Base-by-base conservation (phyloP, 1,140 invertebrate species). In the Psilanteris sp. region DNA sequence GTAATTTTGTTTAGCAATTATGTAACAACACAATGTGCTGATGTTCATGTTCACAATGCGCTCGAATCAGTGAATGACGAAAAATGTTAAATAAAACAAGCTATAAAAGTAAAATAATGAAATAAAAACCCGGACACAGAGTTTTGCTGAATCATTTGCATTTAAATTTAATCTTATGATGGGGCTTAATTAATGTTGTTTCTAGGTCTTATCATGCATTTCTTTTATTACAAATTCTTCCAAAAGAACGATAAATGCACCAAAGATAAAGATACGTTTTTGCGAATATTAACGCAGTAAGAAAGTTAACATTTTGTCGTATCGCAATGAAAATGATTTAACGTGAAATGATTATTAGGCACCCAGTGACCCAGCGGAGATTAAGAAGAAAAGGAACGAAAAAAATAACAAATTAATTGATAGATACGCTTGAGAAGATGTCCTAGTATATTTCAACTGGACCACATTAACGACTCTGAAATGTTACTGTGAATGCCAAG, bases 401-500 rank as follows among this genome's bases (percentile, higher is more conserved):
- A 52, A 36, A 14, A 8, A 14, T 3, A 37, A 26, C 22, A 7
- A 52, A 37, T 54, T 16, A 54, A 39, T 39, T 27, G 13, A 54
- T n/a, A n/a, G n/a, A n/a, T n/a, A n/a, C n/a, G n/a, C n/a, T n/a
- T n/a, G n/a, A n/a, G n/a, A n/a, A n/a, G n/a, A n/a, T n/a, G n/a
- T n/a, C n/a, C n/a, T n/a, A n/a, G n/a, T n/a, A n/a, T n/a, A n/a
- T n/a, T n/a, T n/a, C n/a, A n/a, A n/a, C n/a, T n/a, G n/a, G n/a
- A n/a, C n/a, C n/a, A n/a, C n/a, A n/a, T n/a, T n/a, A n/a, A n/a
- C n/a, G n/a, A n/a, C n/a, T n/a, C n/a, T n/a, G n/a, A n/a, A 61
- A 46, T 61, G 9, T 26, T 16, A n/a, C 20, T 22, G 0, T 29
- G 37, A 66, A 66, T 66, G 37, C 61, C 61, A 66, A 66, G 46